Base-by-base conservation (phyloP, 2,113 vertebrate species). In the Tenebrosternarchus preto region DNA sequence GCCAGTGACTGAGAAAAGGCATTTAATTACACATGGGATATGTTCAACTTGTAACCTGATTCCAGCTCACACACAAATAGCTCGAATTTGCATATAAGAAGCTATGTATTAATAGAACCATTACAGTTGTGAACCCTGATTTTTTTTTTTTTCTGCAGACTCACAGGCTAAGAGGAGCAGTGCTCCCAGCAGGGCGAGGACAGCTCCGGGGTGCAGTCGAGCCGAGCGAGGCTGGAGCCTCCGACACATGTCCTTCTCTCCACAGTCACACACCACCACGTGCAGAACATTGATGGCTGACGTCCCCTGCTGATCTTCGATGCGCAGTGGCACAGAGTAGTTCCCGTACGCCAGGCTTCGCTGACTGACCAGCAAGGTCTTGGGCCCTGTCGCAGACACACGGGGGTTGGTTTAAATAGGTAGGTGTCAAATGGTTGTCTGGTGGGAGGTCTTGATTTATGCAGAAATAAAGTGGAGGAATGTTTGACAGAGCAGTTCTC, bases 81-180 rank as follows among this genome's bases (percentile, higher is more conserved):
- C 43, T 15, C 7, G 12, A 11, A 46, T 46, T 46, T 46, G 43
- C 43, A 46, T 9, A 46, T 46, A n/a, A n/a, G 4, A 9, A 46
- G 11, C 15, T 50, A 15, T 50, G 43, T 12, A 3, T 11, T 9
- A 50, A 11, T 50, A 12, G 43, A 12, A 12, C 12, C 15, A 15
- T 50, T 50, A 43, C 11, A 43, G 43, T 12, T 50, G 43, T 50
- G 43, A 50, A 12, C 12, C 43, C 1, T 9, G 12, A 15, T 43
- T 43, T 5, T 31, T 64, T 5, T 27, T 5, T 80, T 43, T 56
- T 22, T 50, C 39, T 5, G 56, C 8, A 29, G 16, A 90, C 94
- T 94, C 84, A 96, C 94, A 43, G 67, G 92, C 56, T 19, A 95
- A 71, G 19, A 91, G 22, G 2, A 94, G 29, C 17, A 95, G n/a